These are phyloP conservation scores for Hanleya hanleyi DNA, from an alignment of 2,888 invertebrate species.

Conservation along the genomic window DNA sequence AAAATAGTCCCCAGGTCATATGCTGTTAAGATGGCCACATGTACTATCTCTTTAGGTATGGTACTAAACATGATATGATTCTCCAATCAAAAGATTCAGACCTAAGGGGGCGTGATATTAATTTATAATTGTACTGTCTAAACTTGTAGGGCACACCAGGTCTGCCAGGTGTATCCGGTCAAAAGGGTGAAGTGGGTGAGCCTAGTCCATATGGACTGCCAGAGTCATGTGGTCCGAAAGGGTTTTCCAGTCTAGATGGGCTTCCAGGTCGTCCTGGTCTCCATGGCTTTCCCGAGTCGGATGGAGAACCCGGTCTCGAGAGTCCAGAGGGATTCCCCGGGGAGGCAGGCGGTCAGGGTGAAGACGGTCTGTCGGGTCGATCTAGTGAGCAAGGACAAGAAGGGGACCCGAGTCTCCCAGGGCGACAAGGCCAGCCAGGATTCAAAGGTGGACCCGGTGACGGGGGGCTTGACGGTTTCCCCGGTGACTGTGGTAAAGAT, in stretches of 20 bases:
- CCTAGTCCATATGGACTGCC: slow-evolving; percentile 41
- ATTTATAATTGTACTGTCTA: too few species aligned
- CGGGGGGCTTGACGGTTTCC: slow-evolving; percentile 70
- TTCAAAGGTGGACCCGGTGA: slow-evolving; percentile 66
- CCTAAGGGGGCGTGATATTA: too few species aligned
- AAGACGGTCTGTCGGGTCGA: slow-evolving; percentile 58
- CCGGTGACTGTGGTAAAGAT: slow-evolving; percentile 58
- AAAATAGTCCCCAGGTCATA: too few species aligned
- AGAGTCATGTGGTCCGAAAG: not conserved
- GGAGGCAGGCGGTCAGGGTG: not conserved
- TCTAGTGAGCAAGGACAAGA: slow-evolving; percentile 56
- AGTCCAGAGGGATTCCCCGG: slow-evolving; percentile 5
- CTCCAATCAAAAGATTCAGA: too few species aligned
- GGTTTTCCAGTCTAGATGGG: not conserved
- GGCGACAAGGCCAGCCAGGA: slow-evolving; percentile 49
- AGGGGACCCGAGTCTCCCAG: slow-evolving; percentile 60
- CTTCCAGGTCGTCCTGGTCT: not conserved
- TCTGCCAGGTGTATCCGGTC: slow-evolving; percentile 62
- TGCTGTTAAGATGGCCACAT: too few species aligned
- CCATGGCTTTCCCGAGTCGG: not conserved
- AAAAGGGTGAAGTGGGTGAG: slow-evolving; percentile 61
- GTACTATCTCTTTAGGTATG: too few species aligned
- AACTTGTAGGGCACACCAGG: slow-evolving; percentile 63
- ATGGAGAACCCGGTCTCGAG: slow-evolving; percentile 11
- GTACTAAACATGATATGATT: too few species aligned